Evolutionary conservation across 1,140 invertebrate species (phyloP), one percentile per base, ranked within the genome.

Genomic region (Helicoverpa armigera): DNA sequence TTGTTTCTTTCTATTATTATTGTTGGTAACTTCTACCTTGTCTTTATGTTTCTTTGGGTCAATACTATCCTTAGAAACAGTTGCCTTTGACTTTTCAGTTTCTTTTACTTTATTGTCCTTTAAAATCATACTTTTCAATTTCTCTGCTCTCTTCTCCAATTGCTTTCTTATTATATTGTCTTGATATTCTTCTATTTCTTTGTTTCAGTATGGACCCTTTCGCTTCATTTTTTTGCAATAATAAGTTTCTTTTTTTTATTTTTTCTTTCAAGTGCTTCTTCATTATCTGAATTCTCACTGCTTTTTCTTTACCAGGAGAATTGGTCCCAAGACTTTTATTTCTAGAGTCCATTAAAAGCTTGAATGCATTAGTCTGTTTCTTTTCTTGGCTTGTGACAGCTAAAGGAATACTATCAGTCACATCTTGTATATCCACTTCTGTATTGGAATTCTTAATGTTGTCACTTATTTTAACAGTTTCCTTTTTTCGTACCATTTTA

Each of bases 321-420:
- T 97, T 97, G n/a, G 85, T 87, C 14, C 96, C 96, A 81, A 97
- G 95, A 53, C 94, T 95, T 85, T 96, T 96, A 85, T 96, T 95
- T 82, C 96, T 91, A 23, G 95, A 95, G 82, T 96, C 95, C 96
- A 97, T 97, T 91, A 97, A 92, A 50, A 96, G 85, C 83, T 96
- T 92, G 89, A 97, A 97, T 31, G 96, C 96, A 95, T 97, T 88
- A 67, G 82, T 93, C 76, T 93, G 86, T 53, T 89, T 91, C 73
- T 85, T 89, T 56, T 87, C 82, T 23, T 82, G 79, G 83, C 61
- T 79, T 16, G 7, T 70, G 4, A 29, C 14, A 7, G 58, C 29
- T 11, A 31, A 14, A 14, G 61, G 43, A 54, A 13, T 79, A 13
- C 13, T 12, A n/a, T 35, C 18, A 12, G 11, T 53, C 16, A 16